Conservation (phyloP, 2,888 invertebrate genomes). For the Pyrrhosoma nymphula region DNA sequence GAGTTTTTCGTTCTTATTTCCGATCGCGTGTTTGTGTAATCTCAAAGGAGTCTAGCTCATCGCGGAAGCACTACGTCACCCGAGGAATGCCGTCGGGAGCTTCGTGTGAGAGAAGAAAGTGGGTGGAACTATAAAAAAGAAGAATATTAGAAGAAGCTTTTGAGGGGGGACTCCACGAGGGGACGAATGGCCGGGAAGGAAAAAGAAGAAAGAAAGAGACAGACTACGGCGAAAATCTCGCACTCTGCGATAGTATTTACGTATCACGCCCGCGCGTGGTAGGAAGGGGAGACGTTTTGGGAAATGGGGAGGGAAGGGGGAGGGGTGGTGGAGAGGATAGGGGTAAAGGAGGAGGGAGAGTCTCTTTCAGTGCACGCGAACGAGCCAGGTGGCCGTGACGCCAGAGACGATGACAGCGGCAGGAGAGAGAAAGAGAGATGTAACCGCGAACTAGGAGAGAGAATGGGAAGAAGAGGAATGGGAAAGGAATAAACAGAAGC, state of each 20-base stretch:
- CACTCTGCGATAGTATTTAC: constrained; percentile 8
- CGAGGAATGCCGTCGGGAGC: background rate
- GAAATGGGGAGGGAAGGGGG: background rate
- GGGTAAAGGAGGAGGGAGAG: background rate
- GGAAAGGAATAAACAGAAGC: background rate
- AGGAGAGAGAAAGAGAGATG: background rate
- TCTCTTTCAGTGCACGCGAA: background rate
- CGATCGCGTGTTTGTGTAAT: background rate
- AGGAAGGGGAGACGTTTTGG: background rate
- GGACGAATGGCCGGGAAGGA: background rate
- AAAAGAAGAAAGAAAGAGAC: background rate
- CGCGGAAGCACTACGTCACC: background rate
- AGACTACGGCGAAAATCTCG: background rate
- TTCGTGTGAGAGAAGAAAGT: background rate
- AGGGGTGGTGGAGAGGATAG: background rate
- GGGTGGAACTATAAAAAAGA: background rate
- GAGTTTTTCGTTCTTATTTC: too few relatives aligned
- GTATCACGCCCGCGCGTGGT: background rate
- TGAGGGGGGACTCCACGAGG: background rate
- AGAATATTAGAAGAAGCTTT: background rate
- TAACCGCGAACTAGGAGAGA: background rate
- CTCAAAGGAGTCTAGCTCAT: background rate
- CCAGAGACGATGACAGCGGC: background rate
- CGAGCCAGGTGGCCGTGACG: constrained; percentile 21
- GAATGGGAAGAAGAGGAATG: background rate